These are phyloP conservation scores for Sphaeramia orbicularis DNA, from an alignment of 2,797 vertebrate species.

Conservation along the genomic window DNA sequence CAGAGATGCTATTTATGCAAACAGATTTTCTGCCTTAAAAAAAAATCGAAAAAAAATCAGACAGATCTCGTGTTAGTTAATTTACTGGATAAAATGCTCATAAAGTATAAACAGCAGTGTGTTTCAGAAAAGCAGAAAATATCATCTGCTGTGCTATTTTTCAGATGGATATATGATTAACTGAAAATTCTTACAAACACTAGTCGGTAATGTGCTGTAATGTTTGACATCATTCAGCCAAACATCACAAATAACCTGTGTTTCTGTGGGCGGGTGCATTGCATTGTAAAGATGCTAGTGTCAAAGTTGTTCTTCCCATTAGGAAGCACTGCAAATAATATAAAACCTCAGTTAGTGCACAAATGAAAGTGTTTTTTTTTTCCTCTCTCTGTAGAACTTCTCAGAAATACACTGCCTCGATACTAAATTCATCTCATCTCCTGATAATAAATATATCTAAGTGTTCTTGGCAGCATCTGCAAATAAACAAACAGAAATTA, in stretches of 20 bases:
- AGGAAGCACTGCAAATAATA: neutral
- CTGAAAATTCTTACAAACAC: no score
- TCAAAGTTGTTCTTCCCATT: no score
- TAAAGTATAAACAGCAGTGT: neutral
- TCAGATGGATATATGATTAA: no score
- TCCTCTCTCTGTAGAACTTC: conserved; percentile 8
- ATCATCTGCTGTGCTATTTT: no score
- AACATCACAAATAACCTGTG: no score
- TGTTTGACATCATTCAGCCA: no score
- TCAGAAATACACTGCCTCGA: conserved; percentile 25
- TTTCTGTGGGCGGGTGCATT: no score
- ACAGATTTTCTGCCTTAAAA: neutral
- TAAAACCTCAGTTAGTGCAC: neutral
- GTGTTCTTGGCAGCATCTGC: conserved; percentile 54
- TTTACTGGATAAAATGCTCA: conserved; percentile 4
- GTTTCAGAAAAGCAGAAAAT: neutral
- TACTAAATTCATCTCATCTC: conserved; percentile 36
- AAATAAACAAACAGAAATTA: conserved; percentile 63
- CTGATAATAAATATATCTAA: conserved; percentile 39
- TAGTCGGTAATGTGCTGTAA: no score
- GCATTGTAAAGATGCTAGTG: no score
- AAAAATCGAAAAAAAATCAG: conserved; percentile 1
- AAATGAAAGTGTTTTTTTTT: conserved; percentile 1
- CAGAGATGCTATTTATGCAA: neutral
- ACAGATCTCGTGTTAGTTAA: conserved; percentile 13